Percentiles rank a stretch among this genome's conserved stretches.
phyloP scores from a whole-genome alignment of 2,797 vertebrate genomes.

The Labroides dimidiatus region DNA sequence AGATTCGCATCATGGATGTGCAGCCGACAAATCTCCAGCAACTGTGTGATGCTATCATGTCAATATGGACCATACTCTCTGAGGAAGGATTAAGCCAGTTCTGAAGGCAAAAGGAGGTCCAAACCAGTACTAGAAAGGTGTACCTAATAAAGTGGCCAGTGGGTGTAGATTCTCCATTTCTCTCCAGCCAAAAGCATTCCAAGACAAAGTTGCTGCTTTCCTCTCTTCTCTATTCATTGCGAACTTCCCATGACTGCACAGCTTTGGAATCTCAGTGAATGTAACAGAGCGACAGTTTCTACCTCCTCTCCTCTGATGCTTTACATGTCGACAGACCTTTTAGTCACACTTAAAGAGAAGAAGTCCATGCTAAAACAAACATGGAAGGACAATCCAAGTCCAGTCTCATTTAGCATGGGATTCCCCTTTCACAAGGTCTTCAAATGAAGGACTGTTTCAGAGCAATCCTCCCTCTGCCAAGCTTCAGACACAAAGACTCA shows the following conservation, averaged over 20 bases:
- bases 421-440: background rate
- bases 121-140: too few species aligned
- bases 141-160: too few species aligned
- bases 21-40: constrained; percentile 70
- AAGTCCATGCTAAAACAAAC: background rate
- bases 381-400: too few species aligned
- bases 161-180: background rate
- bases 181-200: constrained; percentile 4
- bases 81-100: too few species aligned
- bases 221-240: constrained; percentile 19
- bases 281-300: background rate
- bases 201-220: background rate
- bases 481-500: too few species aligned
- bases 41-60: too few species aligned
- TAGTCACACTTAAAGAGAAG: constrained; percentile 1
- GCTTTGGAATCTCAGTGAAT: constrained; percentile 32
- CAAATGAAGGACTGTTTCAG: too few species aligned
- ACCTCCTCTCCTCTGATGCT: background rate
- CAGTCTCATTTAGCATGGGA: background rate
- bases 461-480: too few species aligned
- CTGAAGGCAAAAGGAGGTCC: too few species aligned
- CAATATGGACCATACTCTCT: too few species aligned
- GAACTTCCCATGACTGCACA: constrained; percentile 30
- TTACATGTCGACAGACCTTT: constrained; percentile 6
- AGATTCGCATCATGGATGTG: constrained; percentile 49